Evolutionary conservation across 2,888 invertebrate species (phyloP).

Genomic region (Mycogona germanica): DNA sequence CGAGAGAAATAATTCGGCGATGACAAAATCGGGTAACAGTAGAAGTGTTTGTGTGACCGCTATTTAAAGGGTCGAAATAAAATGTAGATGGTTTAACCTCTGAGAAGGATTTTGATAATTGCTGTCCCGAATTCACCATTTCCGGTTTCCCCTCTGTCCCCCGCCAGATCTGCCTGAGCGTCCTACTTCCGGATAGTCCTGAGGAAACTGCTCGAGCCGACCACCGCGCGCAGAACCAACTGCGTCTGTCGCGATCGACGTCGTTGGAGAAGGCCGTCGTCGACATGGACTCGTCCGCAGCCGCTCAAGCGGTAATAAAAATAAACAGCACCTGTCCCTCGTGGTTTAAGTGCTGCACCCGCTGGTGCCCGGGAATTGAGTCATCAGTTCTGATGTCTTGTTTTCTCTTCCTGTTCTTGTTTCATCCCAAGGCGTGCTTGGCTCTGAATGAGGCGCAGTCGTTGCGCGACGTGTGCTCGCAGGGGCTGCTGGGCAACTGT

Average conservation of each 20-base stretch:
- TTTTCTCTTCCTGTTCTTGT: too few species aligned
- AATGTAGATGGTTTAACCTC: too few species aligned
- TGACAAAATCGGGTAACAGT: too few species aligned
- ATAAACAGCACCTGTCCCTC: too few species aligned
- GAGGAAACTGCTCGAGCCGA: not conserved
- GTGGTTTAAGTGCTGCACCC: too few species aligned
- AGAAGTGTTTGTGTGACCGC: too few species aligned
- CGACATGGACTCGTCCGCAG: not conserved
- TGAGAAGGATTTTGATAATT: too few species aligned
- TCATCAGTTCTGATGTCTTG: not conserved
- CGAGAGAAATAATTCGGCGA: too few species aligned
- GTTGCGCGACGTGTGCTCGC: slow-evolving; percentile 20
- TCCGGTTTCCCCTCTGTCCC: not conserved
- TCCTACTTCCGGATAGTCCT: slow-evolving; percentile 8
- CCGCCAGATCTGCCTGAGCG: slow-evolving; percentile 8
- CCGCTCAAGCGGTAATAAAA: not conserved
- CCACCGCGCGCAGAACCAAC: not conserved
- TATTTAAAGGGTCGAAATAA: too few species aligned
- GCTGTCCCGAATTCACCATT: too few species aligned
- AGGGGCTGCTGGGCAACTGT: slow-evolving; percentile 11
- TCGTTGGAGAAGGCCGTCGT: slow-evolving; percentile 12
- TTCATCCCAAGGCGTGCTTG: not conserved
- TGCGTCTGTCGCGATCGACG: not conserved
- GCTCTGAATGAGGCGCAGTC: slow-evolving; percentile 22
- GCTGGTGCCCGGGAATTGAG: too few species aligned